A percentile compares a stretch with the other conserved stretches of the same genome.
Evolutionary conservation across 1,140 invertebrate species (phyloP).

Genomic region (Euwallacea similis): DNA sequence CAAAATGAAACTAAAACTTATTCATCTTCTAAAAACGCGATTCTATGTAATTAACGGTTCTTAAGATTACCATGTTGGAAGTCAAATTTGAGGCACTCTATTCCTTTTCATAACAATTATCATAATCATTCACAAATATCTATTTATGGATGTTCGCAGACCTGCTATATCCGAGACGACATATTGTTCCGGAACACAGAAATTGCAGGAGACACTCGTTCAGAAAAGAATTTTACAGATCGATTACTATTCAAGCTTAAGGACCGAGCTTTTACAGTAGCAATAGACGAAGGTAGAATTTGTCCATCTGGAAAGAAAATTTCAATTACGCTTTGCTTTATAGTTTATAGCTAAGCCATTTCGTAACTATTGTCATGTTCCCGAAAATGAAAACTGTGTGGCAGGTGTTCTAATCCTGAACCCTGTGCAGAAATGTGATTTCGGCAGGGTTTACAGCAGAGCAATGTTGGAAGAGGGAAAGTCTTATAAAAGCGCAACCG

Average conservation of each 20-base stretch:
- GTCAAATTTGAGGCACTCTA: no score
- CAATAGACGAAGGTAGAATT: constrained; percentile 55
- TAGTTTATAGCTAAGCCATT: neutral
- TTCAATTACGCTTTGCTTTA: constrained; percentile 8
- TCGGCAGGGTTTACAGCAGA: constrained; percentile 46
- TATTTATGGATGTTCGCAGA: neutral
- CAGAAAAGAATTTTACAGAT: constrained; percentile 57
- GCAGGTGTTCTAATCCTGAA: constrained; percentile 47
- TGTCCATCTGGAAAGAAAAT: constrained; percentile 7
- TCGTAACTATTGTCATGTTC: constrained; percentile 5
- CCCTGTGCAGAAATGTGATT: constrained; percentile 47
- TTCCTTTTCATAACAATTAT: no score
- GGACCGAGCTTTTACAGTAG: constrained; percentile 64
- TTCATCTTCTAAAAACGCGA: no score
- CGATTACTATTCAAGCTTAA: constrained; percentile 61
- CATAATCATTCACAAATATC: no score
- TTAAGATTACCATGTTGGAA: no score
- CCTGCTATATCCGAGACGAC: constrained; percentile 49
- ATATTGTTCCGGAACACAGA: constrained; percentile 55
- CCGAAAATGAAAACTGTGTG: constrained; percentile 38
- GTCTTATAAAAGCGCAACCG: constrained; percentile 50
- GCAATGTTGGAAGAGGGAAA: constrained; percentile 48
- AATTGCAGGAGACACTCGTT: constrained; percentile 57
- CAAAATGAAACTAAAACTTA: constrained; percentile 58
- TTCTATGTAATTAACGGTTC: constrained; percentile 47